Evolutionary conservation across 2,888 invertebrate genomes (phyloP), one percentile per base, ranked within the genome.

Genomic region (Athetis lepigone): DNA sequence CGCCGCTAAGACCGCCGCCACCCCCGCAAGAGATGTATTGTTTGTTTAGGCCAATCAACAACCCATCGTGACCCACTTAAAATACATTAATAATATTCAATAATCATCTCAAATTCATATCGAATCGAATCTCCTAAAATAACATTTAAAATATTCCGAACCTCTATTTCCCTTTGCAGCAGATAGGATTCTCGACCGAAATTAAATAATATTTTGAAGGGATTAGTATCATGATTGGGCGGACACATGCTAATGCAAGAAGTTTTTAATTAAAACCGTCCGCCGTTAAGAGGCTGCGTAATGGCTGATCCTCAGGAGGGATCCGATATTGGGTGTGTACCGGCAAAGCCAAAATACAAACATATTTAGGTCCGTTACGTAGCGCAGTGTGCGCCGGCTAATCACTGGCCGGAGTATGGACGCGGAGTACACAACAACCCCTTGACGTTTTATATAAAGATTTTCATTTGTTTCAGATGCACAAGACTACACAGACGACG

Each of bases 261-360:
- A 95, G 94, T 94, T 94, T 95, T 95, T 95, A 95, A 95, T 95
- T 95, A 95, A 95, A 95, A 93, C 91, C 91, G 92, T 88, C 89
- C 89, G 90, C 86, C 88, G 94, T 90, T 93, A 95, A 94, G 94
- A 94, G 94, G 93, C 93, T 92, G 90, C 89, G 92, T 93, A 94
- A 94, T 93, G 89, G 93, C 90, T 90, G 92, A 93, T 93, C 93
- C 93, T 90, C 89, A 85, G 87, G 89, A 92, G 92, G 92, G 93
- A 90, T 89, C 90, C 90, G 89, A 92, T 93, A 93, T 93, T 92
- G 92, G 91, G 91, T 89, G 89, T 91, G 88, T 90, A 89, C 88
- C 71, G 86, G 83, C 78, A 88, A 92, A 95, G 93, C 93, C 92
- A 84, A 88, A 91, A 90, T 87, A 93, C 94, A 95, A 95, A 95